Evolutionary conservation across 2,888 invertebrate genomes (phyloP), one percentile per base, ranked within the genome.

Genomic region (Oscheius onirici): DNA sequence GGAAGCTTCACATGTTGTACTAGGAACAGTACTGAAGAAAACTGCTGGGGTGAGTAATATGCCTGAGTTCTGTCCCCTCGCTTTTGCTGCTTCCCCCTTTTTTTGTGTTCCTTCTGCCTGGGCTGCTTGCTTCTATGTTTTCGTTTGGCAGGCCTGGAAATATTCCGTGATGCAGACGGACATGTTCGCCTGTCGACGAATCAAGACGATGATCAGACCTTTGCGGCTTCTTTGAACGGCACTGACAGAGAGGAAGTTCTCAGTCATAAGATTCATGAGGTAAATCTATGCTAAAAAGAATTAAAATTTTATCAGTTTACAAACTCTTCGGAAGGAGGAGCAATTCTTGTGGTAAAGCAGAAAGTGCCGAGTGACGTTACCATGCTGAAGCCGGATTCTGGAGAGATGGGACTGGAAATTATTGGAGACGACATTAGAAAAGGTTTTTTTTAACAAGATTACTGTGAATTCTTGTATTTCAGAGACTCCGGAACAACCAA

Each of bases 1-100:
- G 84, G 83, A 0, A 79, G 84, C 46, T 88, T 87, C 70, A 72
- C 77, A 3, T 89, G 89, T 77, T 78, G 84, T 60, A 71, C 73
- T 52, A 44, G 52, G 2, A 77, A 77, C 66, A 79, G 77, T 2
- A 76, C 81, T 3, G 71, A 79, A 2, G 68, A 69, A 13, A 77
- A 79, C 61, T 79, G 79, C 55, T 5, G 74, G 3, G 75, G 75
- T 78, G 49, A 63, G 63, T 28, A 1, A 10, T 15, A 13, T 11
- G 34, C 17, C 43, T 60, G 17, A 43, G 60, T 60, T 63, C 22
- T 54, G 66, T 54, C 52, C 54, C 52, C n/a, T 10, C 17, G 24
- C 61, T 44, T 46, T 34, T 26, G 26, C 17, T 13, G 26, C 57
- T 28, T 22, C 26, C 15, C 28, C 17, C 28, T 44, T 15, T 44